Evolutionary conservation across 1,140 invertebrate species (phyloP).

Genomic region (Drosophila elegans): DNA sequence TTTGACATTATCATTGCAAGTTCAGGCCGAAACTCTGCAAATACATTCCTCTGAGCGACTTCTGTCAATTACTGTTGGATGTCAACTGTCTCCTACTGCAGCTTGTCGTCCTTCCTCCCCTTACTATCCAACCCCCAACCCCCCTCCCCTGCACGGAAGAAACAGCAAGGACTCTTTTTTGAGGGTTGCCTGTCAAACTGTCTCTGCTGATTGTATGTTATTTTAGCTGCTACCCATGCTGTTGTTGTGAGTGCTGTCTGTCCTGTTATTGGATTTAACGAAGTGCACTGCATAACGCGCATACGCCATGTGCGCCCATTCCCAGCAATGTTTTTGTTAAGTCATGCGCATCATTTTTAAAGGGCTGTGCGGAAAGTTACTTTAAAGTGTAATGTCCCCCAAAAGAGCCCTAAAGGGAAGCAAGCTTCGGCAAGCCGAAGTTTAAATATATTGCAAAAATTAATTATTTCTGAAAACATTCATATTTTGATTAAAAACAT

Average conservation of each 20-base stretch:
- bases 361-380: not conserved
- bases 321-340: slow-evolving; percentile 17
- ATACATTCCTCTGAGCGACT: slow-evolving; percentile 21
- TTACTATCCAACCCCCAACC: not conserved
- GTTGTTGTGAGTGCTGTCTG: slow-evolving; percentile 33
- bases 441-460: no score
- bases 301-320: slow-evolving; percentile 47
- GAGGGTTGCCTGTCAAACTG: slow-evolving; percentile 29
- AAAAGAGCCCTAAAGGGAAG: not conserved
- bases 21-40: slow-evolving; percentile 31
- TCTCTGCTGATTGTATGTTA: slow-evolving; percentile 49
- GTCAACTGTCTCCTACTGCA: slow-evolving; percentile 21
- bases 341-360: slow-evolving; percentile 7
- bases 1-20: slow-evolving; percentile 54
- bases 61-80: slow-evolving; percentile 46
- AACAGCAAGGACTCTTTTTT: slow-evolving; percentile 6
- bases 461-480: no score
- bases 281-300: slow-evolving; percentile 45
- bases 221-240: slow-evolving; percentile 31
- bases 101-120: not conserved
- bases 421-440: not conserved
- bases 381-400: not conserved
- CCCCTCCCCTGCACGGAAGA: not conserved
- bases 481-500: no score
- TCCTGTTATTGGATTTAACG: slow-evolving; percentile 60